These are phyloP conservation scores for Artibeus lituratus DNA, from an alignment of 2,797 vertebrate genomes.

Conservation along the genomic window DNA sequence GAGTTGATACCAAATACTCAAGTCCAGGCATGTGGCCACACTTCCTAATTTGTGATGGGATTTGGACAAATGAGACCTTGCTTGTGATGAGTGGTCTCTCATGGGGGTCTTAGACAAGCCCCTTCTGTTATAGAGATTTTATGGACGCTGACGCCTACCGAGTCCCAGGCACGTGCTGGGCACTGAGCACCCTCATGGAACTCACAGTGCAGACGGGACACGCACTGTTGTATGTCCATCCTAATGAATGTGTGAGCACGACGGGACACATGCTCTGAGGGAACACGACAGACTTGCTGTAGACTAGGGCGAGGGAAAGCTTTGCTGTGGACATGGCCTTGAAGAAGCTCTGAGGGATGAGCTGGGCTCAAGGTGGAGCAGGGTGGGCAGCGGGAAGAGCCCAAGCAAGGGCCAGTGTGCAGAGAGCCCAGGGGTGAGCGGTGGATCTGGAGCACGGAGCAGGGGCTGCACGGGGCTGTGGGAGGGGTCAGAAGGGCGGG, in stretches of 20 bases:
- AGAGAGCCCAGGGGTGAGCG: accelerated
- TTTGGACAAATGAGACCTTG: not conserved
- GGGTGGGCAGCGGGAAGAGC: not conserved
- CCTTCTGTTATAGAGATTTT: not conserved
- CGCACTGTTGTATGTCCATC: not conserved
- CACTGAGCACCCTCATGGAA: not conserved
- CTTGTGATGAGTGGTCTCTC: not conserved
- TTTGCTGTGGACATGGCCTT: not conserved
- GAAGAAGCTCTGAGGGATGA: not conserved
- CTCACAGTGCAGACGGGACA: not conserved
- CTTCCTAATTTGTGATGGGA: not conserved
- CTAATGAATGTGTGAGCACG: not conserved
- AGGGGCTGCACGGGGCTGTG: not conserved
- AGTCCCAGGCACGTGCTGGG: not conserved
- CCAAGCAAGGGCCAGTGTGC: not conserved
- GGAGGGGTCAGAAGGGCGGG: not conserved
- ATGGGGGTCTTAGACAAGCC: not conserved
- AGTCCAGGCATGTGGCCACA: not conserved
- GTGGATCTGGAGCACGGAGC: not conserved
- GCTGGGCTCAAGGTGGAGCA: not conserved
- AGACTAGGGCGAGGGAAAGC: not conserved
- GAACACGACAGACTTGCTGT: not conserved
- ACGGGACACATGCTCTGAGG: not conserved
- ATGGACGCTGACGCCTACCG: not conserved
- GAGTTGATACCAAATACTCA: not conserved